A percentile compares a stretch with the other conserved stretches of the same genome.
phyloP scores from a whole-genome alignment of 2,113 vertebrate species.

The Rhodinocichla rosea region DNA sequence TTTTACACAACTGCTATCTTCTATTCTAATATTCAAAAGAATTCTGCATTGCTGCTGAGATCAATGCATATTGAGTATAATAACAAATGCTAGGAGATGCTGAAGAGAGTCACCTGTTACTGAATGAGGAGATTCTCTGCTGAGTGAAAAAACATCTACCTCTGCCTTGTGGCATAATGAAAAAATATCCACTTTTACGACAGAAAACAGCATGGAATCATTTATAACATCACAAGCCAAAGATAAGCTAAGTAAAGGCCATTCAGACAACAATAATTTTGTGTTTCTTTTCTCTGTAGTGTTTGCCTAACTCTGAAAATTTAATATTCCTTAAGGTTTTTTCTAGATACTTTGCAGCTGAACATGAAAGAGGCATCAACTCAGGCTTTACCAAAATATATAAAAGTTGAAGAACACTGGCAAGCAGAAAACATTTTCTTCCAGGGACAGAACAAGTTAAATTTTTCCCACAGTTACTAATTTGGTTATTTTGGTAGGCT shows the following conservation, averaged over 20 bases:
- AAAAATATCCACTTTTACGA: background rate
- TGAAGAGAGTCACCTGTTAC: background rate
- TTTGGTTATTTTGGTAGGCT: background rate
- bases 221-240: background rate
- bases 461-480: background rate
- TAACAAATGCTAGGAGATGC: background rate
- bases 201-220: background rate
- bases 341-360: background rate
- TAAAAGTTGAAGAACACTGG: background rate
- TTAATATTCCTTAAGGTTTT: background rate
- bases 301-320: background rate
- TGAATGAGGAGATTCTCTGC: background rate
- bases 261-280: background rate
- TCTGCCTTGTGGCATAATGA: rapidly evolving
- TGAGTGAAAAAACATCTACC: background rate
- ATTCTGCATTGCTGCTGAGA: background rate
- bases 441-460: background rate
- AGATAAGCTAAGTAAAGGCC: background rate
- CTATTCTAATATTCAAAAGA: background rate
- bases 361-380: background rate
- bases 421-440: background rate
- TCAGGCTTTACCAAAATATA: background rate
- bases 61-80: background rate
- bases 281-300: background rate
- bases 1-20: rapidly evolving